A percentile compares a stretch with the other conserved stretches of the same genome.
These are phyloP conservation scores for Drosophila ercepeae DNA, from an alignment of 1,140 invertebrate species.

Conservation along the genomic window DNA sequence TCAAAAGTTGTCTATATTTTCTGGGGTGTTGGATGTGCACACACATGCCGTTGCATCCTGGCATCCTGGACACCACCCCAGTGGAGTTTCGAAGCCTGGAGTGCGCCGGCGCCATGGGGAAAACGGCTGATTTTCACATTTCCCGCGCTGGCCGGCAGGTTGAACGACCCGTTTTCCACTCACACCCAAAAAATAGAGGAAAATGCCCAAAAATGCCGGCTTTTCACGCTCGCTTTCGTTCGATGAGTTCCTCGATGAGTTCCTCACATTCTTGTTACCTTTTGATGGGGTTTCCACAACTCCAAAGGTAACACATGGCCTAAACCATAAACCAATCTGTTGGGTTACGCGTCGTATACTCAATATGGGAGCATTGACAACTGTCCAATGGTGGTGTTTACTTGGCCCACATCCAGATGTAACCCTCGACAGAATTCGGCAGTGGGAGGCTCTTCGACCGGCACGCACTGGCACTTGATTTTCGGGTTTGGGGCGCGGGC, in stretches of 20 bases:
- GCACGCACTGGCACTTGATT: slow-evolving; percentile 69
- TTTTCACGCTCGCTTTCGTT: slow-evolving; percentile 55
- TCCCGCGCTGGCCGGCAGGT: slow-evolving; percentile 66
- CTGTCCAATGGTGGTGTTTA: slow-evolving; percentile 34
- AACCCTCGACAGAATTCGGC: slow-evolving; percentile 43
- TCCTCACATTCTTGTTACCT: neutral
- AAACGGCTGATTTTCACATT: slow-evolving; percentile 76
- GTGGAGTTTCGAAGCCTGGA: slow-evolving; percentile 17
- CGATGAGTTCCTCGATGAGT: neutral
- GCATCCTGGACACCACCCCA: slow-evolving; percentile 20
- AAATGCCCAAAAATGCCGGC: slow-evolving; percentile 27
- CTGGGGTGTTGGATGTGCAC: slow-evolving; percentile 12
- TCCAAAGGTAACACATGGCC: slow-evolving; percentile 10
- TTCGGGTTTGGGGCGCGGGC: slow-evolving; percentile 42
- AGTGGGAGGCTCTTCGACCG: slow-evolving; percentile 36
- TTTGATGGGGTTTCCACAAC: neutral
- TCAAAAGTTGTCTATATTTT: slow-evolving; percentile 4
- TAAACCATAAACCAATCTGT: slow-evolving; percentile 27
- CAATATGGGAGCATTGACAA: slow-evolving; percentile 13
- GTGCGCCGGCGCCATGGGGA: slow-evolving; percentile 45
- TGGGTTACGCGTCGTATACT: slow-evolving; percentile 61
- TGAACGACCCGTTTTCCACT: slow-evolving; percentile 57
- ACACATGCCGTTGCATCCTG: slow-evolving; percentile 47
- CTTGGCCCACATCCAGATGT: slow-evolving; percentile 44
- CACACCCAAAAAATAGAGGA: slow-evolving; percentile 26